Conservation (phyloP, 2,797 vertebrate species). For the Bradypodion ventrale region DNA sequence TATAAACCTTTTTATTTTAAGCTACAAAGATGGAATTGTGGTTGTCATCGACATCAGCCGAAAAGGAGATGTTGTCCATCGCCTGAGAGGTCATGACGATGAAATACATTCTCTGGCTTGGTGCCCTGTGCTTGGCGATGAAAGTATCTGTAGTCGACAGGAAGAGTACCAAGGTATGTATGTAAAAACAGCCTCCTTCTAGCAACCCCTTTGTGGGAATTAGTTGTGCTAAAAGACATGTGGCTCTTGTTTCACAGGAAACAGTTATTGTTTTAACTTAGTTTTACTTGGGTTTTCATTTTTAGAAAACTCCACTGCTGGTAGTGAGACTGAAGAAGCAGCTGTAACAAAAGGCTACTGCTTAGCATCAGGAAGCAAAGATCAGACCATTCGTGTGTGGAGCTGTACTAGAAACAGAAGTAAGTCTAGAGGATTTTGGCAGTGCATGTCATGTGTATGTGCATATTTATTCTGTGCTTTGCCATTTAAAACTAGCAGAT, state of each 20-base stretch:
- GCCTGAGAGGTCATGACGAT: constrained; percentile 93
- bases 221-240: neutral
- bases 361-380: constrained; percentile 94
- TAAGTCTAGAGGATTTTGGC: constrained; percentile 60
- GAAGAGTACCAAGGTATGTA: constrained; percentile 81
- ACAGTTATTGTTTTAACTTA: neutral
- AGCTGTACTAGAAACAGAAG: constrained; percentile 88
- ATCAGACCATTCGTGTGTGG: constrained; percentile 94
- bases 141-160: constrained; percentile 62
- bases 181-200: neutral
- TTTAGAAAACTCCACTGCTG: constrained; percentile 66
- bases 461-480: neutral
- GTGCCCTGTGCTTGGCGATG: constrained; percentile 84
- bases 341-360: constrained; percentile 77
- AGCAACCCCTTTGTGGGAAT: neutral
- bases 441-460: neutral
- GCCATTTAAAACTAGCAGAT: neutral
- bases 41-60: constrained; percentile 90
- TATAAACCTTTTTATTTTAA: constrained; percentile 59
- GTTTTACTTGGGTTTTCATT: constrained; percentile 53
- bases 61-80: constrained; percentile 87
- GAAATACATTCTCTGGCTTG: constrained; percentile 94
- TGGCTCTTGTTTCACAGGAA: constrained; percentile 3
- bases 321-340: constrained; percentile 63
- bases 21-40: constrained; percentile 97